Percentiles rank a stretch among this genome's conserved stretches.
These are phyloP conservation scores for Papio anubis DNA, from an alignment of 2,113 vertebrate genomes.

Conservation along the genomic window DNA sequence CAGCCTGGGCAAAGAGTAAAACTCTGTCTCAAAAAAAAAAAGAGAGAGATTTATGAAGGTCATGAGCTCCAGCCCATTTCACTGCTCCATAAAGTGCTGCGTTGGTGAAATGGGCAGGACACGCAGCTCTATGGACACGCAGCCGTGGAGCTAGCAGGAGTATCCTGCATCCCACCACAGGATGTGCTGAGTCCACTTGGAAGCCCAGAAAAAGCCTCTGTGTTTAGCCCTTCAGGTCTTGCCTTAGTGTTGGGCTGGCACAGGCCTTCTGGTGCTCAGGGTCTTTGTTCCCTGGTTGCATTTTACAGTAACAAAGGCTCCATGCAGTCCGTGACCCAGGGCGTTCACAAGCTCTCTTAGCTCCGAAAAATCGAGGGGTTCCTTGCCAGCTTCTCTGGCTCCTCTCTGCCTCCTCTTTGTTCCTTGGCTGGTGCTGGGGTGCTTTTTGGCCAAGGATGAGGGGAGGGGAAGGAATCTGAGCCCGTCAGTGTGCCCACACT, in stretches of 20 bases:
- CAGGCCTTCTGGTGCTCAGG: rapidly evolving
- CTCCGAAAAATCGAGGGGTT: too few species aligned
- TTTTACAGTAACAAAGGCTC: not conserved
- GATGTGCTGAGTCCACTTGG: not conserved
- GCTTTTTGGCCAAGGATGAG: not conserved
- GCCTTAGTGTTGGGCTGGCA: too few species aligned
- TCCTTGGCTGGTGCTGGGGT: not conserved
- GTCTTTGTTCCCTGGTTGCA: not conserved
- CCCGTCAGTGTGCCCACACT: rapidly evolving
- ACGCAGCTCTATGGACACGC: rapidly evolving
- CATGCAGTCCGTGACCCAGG: not conserved
- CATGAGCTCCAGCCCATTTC: not conserved
- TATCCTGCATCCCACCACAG: too few species aligned
- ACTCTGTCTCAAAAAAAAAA: too few species aligned
- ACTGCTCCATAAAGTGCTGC: rapidly evolving
- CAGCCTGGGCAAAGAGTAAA: too few species aligned
- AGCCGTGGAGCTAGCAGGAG: not conserved
- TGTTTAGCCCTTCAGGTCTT: not conserved
- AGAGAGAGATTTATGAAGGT: not conserved
- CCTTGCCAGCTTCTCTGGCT: rapidly evolving
- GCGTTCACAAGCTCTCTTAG: not conserved
- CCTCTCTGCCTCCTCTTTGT: not conserved
- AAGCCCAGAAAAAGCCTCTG: not conserved
- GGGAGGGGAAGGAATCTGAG: not conserved
- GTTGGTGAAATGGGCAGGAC: rapidly evolving